Evolutionary conservation across 2,888 invertebrate genomes (phyloP).

Genomic region (Vandiemenella viatica): DNA sequence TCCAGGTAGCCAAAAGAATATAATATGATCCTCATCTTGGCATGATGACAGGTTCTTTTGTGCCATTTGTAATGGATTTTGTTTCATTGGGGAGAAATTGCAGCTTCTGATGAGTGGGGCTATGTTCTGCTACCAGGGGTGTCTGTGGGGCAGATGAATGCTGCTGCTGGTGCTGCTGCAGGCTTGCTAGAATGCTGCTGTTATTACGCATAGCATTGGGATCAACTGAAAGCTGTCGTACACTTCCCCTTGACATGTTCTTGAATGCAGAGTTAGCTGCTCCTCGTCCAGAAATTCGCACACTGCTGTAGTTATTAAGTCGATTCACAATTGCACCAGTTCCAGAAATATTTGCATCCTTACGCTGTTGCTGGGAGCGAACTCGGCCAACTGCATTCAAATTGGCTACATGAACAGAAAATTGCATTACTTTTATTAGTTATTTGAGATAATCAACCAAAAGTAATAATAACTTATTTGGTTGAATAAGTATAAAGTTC

Average conservation of each 20-base stretch:
- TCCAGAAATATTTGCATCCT: neutral
- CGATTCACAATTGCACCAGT: constrained; percentile 2
- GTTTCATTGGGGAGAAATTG: too few species aligned
- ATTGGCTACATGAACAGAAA: too few species aligned
- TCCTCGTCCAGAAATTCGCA: constrained; percentile 11
- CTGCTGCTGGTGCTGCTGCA: constrained; percentile 7
- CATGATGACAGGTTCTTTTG: too few species aligned
- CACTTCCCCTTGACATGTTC: constrained; percentile 12
- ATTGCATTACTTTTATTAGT: too few species aligned
- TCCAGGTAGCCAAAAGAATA: too few species aligned
- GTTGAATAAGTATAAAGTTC: too few species aligned
- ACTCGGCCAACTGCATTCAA: constrained; percentile 5
- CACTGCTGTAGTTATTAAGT: constrained; percentile 14
- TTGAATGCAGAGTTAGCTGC: constrained; percentile 7
- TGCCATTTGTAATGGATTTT: too few species aligned
- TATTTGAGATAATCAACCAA: too few species aligned
- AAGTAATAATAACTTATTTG: too few species aligned
- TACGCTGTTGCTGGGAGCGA: constrained; percentile 8
- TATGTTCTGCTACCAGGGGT: constrained; percentile 7
- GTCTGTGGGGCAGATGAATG: constrained; percentile 15
- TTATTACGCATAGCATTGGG: constrained; percentile 10
- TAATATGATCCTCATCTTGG: too few species aligned
- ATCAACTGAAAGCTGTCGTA: constrained; percentile 16
- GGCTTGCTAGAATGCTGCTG: constrained; percentile 4
- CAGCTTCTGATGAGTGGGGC: neutral